Evolutionary conservation across 2,113 vertebrate species (phyloP), one percentile per base, ranked within the genome.

Genomic region (Cyanoramphus novaezelandiae): DNA sequence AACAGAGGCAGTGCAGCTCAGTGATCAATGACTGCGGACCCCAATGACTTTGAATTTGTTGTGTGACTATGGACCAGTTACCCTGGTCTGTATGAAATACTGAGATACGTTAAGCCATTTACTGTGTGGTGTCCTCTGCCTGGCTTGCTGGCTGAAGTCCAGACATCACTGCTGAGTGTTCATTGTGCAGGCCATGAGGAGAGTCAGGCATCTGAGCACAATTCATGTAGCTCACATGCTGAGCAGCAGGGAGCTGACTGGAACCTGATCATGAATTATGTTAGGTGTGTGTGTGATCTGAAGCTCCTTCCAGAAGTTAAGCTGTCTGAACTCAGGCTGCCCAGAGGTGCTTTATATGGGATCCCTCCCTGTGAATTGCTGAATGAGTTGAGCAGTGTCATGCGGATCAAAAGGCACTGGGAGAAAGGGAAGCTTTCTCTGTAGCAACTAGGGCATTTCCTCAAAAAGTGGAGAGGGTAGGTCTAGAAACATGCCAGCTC

Each of bases 11-110:
- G 16, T 4, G 25, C 79, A 37, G 10, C 15, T 65, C 43, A 46
- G 29, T 44, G 47, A 25, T 15, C 0, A 0, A 47, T 41, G 44
- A 10, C 46, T 59, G 46, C 11, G 14, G 5, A 16, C n/a, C 63
- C 24, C 7, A 13, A 6, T 49, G 59, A 16, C 17, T 53, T 59
- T 25, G 37, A 18, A 33, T 62, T 63, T 13, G 8, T 18, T 82
- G 12, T 70, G 64, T 64, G 37, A 39, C 69, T 60, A 0, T n/a
- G n/a, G 23, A 63, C 17, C 6, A 15, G 9, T 70, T 81, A 24
- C 4, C n/a, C 24, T 27, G 11, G 71, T 81, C 35, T 1, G 0
- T 75, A 17, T 47, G 81, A 8, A 86, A 53, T 68, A 24, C 14
- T 80, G 49, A 63, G 59, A 8, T 33, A 23, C 35, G 44, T 74